Base-by-base conservation (phyloP, 1,140 invertebrate genomes). In the Procambarus clarkii region DNA sequence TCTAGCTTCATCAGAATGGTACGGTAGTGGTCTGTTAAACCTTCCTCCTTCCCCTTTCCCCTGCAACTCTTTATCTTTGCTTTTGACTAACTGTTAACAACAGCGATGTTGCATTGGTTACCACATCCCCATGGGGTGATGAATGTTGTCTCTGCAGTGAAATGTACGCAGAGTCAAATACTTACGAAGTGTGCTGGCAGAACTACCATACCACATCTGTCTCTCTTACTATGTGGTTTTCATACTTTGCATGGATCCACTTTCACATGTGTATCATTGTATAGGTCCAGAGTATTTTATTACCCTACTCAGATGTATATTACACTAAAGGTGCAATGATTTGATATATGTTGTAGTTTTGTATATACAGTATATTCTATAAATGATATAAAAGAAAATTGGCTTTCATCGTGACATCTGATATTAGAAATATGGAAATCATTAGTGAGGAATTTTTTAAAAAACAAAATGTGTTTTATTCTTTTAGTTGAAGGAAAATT, bases 301-400 rank as follows among this genome's bases (percentile, higher is more conserved):
- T 91, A 91, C 89, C 89, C 89, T 85, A 85, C 83, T 85, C 82
- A 85, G 83, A 85, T 91, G 83, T 91, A 91, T 91, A 91, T 86
- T 85, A 91, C 89, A 91, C 89, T 91, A 91, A 85, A 91, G 89
- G 89, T 91, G 89, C 89, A 91, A 91, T 91, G 89, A 91, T 91
- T 91, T 91, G 89, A 91, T 86, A 91, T 91, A 91, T 91, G 89
- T 91, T 91, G 81, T 91, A 85, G 82, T 91, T 91, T 91, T 91
- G 89, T 89, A 82, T 82, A 89, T 89, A 54, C 50, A 54, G 50
- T 54, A 71, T 88, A 79, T 82, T 82, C 45, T 82, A 74, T 88
- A 82, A 89, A 79, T 83, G 87, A 89, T 89, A 82, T 82, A 83
- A 86, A 86, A 89, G 79, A 54, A 86, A 71, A 86, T 86, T 86